Percentiles rank a stretch among this genome's conserved stretches.
These are phyloP conservation scores for Gibbula magus DNA, from an alignment of 2,888 invertebrate genomes.

Conservation along the genomic window DNA sequence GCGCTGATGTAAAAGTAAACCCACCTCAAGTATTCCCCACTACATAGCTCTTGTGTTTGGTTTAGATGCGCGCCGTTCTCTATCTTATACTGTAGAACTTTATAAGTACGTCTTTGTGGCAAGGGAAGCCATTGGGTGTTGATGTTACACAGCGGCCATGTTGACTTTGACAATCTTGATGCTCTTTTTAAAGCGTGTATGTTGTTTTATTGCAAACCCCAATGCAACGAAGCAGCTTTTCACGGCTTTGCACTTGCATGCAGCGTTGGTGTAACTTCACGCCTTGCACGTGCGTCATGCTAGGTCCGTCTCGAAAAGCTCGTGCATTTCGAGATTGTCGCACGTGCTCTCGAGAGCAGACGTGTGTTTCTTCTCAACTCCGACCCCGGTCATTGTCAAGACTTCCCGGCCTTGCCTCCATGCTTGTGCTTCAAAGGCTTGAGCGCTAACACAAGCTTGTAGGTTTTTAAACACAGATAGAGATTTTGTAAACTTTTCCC, in stretches of 20 bases:
- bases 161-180: background rate
- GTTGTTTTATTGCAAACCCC: slow-evolving; percentile 4
- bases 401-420: background rate
- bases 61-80: too few relatives aligned
- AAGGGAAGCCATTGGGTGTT: too few relatives aligned
- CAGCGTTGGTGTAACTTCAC: background rate
- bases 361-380: background rate
- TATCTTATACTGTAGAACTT: too few relatives aligned
- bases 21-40: too few relatives aligned
- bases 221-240: background rate
- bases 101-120: too few relatives aligned
- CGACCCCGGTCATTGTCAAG: background rate
- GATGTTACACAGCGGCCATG: background rate
- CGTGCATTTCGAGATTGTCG: background rate
- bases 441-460: background rate
- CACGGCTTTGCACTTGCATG: background rate
- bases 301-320: background rate
- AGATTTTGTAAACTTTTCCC: background rate
- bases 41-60: too few relatives aligned
- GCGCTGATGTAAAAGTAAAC: too few relatives aligned
- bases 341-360: background rate
- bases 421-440: background rate
- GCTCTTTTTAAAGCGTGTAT: slow-evolving; percentile 6
- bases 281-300: slow-evolving; percentile 19
- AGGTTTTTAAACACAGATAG: slow-evolving; percentile 1